These are phyloP conservation scores for Excalfactoria chinensis DNA, from an alignment of 2,113 vertebrate genomes.

Conservation along the genomic window DNA sequence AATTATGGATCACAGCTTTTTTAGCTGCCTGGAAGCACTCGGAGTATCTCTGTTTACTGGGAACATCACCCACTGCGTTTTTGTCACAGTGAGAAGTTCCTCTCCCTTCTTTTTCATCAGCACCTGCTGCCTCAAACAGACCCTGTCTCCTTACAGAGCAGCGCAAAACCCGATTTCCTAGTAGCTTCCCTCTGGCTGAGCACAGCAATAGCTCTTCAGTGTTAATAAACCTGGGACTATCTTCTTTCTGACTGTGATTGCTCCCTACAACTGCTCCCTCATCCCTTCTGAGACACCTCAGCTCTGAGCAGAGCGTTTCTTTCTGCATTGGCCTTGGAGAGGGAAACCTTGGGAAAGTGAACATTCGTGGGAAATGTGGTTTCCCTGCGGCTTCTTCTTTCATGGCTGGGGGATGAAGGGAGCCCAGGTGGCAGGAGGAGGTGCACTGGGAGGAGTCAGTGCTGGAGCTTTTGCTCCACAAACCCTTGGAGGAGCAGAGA, in stretches of 20 bases:
- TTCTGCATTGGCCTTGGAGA: conserved; percentile 69
- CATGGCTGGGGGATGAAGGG: background rate
- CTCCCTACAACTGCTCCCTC: background rate
- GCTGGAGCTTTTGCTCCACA: background rate
- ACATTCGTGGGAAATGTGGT: conserved; percentile 4
- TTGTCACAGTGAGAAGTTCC: background rate
- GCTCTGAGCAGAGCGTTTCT: conserved; percentile 71
- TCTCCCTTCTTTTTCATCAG: background rate
- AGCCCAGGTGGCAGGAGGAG: background rate
- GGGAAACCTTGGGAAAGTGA: conserved; percentile 71
- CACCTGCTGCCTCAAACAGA: background rate
- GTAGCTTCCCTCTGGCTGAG: background rate
- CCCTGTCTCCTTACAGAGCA: background rate
- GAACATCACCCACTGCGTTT: background rate
- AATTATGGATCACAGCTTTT: conserved; percentile 74
- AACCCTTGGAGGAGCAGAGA: conserved; percentile 1
- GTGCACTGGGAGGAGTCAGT: background rate
- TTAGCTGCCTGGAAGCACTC: conserved; percentile 49
- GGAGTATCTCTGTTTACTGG: background rate
- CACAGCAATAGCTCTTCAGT: background rate
- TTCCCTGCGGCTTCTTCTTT: conserved; percentile 14
- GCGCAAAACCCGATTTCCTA: background rate
- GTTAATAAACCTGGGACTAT: background rate
- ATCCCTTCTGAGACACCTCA: background rate
- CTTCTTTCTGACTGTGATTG: background rate